Evolutionary conservation across 2,113 vertebrate genomes (phyloP).

Genomic region (Electrona antarctica): DNA sequence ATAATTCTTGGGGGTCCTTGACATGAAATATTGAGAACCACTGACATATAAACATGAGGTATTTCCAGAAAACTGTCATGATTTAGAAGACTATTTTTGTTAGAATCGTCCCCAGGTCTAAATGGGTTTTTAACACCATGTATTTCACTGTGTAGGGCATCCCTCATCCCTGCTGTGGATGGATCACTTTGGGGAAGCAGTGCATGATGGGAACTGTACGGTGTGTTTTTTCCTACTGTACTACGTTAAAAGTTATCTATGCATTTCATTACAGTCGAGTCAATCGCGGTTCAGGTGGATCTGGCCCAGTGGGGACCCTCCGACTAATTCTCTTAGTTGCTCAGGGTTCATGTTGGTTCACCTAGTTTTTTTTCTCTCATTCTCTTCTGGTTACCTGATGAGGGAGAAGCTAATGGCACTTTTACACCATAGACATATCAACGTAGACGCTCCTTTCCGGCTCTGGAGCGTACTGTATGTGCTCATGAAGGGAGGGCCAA

Average conservation of each 20-base stretch:
- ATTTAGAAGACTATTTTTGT: no score
- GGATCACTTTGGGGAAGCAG: conserved; percentile 35
- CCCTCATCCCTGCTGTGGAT: conserved; percentile 8
- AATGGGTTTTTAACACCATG: no score
- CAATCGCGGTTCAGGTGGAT: conserved; percentile 15
- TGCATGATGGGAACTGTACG: conserved; percentile 52
- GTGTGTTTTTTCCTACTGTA: conserved; percentile 35
- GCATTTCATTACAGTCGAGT: conserved; percentile 56
- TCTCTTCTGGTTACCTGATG: conserved; percentile 14
- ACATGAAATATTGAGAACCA: no score
- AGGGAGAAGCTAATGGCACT: conserved; percentile 57
- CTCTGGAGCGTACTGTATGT: no score
- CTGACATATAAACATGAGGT: no score
- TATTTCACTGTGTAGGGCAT: neutral
- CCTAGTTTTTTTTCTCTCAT: conserved; percentile 16
- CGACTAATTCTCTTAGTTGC: conserved; percentile 25
- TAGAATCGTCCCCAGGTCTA: no score
- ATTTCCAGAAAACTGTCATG: no score
- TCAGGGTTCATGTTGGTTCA: conserved; percentile 3
- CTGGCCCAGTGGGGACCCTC: conserved; percentile 38
- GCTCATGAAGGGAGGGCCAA: no score
- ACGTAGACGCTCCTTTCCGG: no score
- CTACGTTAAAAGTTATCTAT: conserved; percentile 55
- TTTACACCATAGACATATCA: conserved; percentile 22
- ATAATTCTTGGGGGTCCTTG: no score